Conservation (phyloP, 2,113 vertebrate genomes). For the Dendropsophus ebraccatus region DNA sequence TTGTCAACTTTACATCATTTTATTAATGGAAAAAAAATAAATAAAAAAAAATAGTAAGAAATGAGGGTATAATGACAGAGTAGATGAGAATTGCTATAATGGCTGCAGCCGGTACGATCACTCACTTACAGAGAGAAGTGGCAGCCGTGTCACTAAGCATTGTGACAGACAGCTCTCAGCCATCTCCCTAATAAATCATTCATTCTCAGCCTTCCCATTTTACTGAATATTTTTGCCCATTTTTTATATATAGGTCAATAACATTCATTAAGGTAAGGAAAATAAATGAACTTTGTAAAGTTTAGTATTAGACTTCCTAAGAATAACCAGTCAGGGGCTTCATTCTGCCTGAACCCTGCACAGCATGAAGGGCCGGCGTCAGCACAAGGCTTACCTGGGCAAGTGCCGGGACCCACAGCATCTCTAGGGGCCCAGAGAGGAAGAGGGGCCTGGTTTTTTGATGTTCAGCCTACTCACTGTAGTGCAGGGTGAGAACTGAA, state of each 20-base stretch:
- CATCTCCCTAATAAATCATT: conserved; percentile 43
- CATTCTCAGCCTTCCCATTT: neutral
- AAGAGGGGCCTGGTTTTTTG: too few relatives aligned
- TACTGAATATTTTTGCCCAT: conserved; percentile 4
- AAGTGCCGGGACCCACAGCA: too few relatives aligned
- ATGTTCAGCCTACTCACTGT: too few relatives aligned
- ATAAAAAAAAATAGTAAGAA: conserved; percentile 9
- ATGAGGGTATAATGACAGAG: conserved; percentile 41
- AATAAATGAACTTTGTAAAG: neutral
- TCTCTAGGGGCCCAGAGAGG: too few relatives aligned
- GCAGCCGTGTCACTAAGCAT: conserved; percentile 44
- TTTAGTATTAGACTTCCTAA: neutral
- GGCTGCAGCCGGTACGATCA: conserved; percentile 32
- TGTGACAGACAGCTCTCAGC: conserved; percentile 32
- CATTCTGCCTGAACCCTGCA: too few relatives aligned
- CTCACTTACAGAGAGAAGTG: conserved; percentile 15
- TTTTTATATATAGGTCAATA: conserved; percentile 28
- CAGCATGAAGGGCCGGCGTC: too few relatives aligned
- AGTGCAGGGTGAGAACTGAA: too few relatives aligned
- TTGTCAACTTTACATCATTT: neutral
- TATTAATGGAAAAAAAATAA: conserved; percentile 13
- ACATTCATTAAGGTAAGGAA: conserved; percentile 14
- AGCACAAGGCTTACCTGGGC: too few relatives aligned
- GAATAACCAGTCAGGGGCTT: too few relatives aligned
- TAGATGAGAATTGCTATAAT: conserved; percentile 52